Base-by-base conservation (phyloP, 1,140 invertebrate species). In the Drosophila kikkawai region DNA sequence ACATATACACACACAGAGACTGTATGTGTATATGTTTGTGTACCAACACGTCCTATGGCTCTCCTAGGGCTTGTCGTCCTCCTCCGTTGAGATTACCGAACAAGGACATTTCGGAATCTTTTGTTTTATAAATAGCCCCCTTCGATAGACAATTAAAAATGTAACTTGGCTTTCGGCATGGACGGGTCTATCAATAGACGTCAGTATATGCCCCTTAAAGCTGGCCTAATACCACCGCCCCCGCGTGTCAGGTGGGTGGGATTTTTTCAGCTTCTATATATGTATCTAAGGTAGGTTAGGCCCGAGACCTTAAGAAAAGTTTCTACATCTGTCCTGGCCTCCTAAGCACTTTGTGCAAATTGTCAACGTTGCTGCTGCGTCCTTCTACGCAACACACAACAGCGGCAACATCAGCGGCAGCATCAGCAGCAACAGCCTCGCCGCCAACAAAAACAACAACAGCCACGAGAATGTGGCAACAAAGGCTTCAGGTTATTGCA, bases 401-500 rank as follows among this genome's bases (percentile, higher is more conserved):
- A 58, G 34, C 15, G 66, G 36, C 58, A 64, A 58, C 44, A 70
- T 29, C 66, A 82, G 39, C 32, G 44, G 15, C 57, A 63, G 34
- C 48, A 60, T 26, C 69, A 48, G 48, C 75, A 81, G 36, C 74
- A 80, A 48, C 80, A 75, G 44, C 79, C 56, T 45, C 73, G 57
- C 17, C 29, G 39, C 32, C 71, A 76, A 60, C 80, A 79, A 61
- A 57, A 79, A 76, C 70, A 75, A 75, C 42, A 67, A 60, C 44
- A 65, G 44, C 76, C 71, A 53, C 73, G 77, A 80, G 78, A 85
- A 85, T 87, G 83, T 67, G 76, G 78, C 85, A 88, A 88, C 85
- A 88, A 88, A 88, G 85, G 85, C 84, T 88, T 88, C 84, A 88
- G 84, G 84, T 88, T 88, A 88, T 88, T 90, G 84, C 84, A 90